Conservation (phyloP, 1,140 invertebrate species). For the Penaeus chinensis region DNA sequence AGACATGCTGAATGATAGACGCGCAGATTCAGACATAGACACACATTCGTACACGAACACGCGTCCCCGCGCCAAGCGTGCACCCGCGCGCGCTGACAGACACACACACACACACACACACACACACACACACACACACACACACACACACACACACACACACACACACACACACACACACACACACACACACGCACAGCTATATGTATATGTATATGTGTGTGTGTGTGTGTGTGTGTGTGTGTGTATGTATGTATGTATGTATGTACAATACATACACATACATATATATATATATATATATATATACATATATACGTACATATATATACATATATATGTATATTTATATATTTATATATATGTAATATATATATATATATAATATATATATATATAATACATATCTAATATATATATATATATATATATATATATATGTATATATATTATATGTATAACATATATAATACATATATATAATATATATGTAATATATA, state of each 20-base stretch:
- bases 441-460: slow-evolving; percentile 9
- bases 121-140: slow-evolving; percentile 8
- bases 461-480: not conserved
- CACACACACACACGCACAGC: slow-evolving; percentile 2
- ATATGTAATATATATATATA: not conserved
- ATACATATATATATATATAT: slow-evolving; percentile 2
- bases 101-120: not conserved
- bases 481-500: slow-evolving; percentile 5
- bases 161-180: slow-evolving; percentile 22
- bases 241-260: slow-evolving; percentile 7
- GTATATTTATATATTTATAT: not conserved
- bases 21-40: not conserved
- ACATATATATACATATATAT: not conserved
- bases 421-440: slow-evolving; percentile 12
- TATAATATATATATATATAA: not conserved
- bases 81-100: not conserved
- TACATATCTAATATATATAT: slow-evolving; percentile 4
- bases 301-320: slow-evolving; percentile 16
- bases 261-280: not conserved
- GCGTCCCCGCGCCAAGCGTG: not conserved
- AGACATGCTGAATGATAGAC: not conserved
- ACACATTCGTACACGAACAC: not conserved
- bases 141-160: slow-evolving; percentile 26
- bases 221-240: not conserved
- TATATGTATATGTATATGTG: slow-evolving; percentile 17